A percentile compares a stretch with the other conserved stretches of the same genome.
These are phyloP conservation scores for Drosophila tripunctata DNA, from an alignment of 2,888 invertebrate genomes.

Conservation along the genomic window DNA sequence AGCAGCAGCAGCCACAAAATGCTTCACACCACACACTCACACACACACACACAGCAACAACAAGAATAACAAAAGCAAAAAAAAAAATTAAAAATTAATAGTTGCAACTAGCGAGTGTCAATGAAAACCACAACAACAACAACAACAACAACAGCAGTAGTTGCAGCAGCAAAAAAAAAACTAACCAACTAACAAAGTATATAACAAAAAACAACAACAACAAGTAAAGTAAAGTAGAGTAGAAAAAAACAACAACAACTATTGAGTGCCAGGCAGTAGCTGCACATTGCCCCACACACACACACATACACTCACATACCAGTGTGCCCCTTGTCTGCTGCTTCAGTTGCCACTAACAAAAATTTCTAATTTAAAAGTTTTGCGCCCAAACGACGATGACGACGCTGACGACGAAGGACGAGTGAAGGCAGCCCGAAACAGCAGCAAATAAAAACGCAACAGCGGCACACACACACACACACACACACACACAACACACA, in stretches of 20 bases:
- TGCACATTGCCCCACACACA: constrained; percentile 10
- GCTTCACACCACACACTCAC: constrained; percentile 50
- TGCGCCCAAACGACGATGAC: constrained; percentile 66
- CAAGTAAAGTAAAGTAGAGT: neutral
- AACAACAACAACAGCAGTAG: constrained; percentile 35
- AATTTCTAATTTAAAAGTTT: constrained; percentile 81
- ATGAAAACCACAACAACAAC: constrained; percentile 66
- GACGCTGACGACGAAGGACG: constrained; percentile 20
- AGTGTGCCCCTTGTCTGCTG: neutral
- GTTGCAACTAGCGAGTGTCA: constrained; percentile 76
- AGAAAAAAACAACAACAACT: constrained; percentile 57
- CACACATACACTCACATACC: constrained; percentile 5
- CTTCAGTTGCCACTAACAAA: constrained; percentile 64
- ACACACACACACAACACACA: constrained; percentile 27
- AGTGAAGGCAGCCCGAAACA: constrained; percentile 62
- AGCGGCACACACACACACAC: constrained; percentile 31
- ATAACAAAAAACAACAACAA: constrained; percentile 44
- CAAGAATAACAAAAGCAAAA: constrained; percentile 7
- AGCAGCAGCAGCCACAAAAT: constrained; percentile 54
- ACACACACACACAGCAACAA: constrained; percentile 24
- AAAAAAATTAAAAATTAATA: constrained; percentile 74
- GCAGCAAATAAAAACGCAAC: constrained; percentile 75
- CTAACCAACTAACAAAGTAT: constrained; percentile 76
- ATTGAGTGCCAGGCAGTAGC: constrained; percentile 66
- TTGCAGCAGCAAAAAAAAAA: constrained; percentile 60